phyloP scores from a whole-genome alignment of 2,888 invertebrate species.

The Diplolepis rosae region DNA sequence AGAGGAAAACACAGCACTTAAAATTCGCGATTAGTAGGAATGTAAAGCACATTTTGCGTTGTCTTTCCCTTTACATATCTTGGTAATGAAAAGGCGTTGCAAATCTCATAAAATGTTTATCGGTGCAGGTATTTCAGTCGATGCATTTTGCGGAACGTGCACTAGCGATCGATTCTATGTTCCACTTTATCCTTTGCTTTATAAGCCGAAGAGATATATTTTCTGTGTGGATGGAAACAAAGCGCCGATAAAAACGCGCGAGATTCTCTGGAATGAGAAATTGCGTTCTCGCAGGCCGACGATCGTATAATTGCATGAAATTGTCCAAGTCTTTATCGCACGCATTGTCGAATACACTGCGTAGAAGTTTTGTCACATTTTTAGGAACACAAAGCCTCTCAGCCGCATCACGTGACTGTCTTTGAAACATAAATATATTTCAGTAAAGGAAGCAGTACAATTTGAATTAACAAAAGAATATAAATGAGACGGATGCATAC shows the following conservation, averaged over 20 bases:
- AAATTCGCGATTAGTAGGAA: constrained; percentile 13
- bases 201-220: constrained; percentile 25
- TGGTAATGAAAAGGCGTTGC: constrained; percentile 23
- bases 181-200: constrained; percentile 28
- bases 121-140: not conserved
- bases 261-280: constrained; percentile 51
- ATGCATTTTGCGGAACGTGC: constrained; percentile 20
- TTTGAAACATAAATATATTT: constrained; percentile 4
- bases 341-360: constrained; percentile 13
- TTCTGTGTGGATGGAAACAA: constrained; percentile 26
- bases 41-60: constrained; percentile 7
- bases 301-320: constrained; percentile 44
- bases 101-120: constrained; percentile 29
- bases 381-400: constrained; percentile 9
- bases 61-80: not conserved
- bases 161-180: constrained; percentile 20
- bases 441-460: constrained; percentile 3
- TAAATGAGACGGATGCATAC: constrained; percentile 4
- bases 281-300: constrained; percentile 41
- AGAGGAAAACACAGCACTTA: not conserved
- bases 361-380: constrained; percentile 19
- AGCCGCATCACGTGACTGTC: constrained; percentile 19
- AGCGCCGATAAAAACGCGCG: constrained; percentile 23
- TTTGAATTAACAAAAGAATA: constrained; percentile 15
- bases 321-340: constrained; percentile 45